Evolutionary conservation across 1,140 invertebrate species (phyloP).

Genomic region (Papilio xuthus): DNA sequence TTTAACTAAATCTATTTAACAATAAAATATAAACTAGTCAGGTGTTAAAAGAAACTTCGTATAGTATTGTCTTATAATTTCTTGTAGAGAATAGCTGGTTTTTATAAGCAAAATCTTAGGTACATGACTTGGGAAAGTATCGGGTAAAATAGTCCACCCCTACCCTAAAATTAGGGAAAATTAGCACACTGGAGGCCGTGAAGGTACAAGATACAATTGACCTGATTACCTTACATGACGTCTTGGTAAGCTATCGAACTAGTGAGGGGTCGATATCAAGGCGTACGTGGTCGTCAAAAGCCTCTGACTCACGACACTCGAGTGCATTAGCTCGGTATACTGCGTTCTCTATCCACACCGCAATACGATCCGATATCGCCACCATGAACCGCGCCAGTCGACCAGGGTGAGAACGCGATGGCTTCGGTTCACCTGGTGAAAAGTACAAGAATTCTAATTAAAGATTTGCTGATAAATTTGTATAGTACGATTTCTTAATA

Average conservation of each 20-base stretch:
- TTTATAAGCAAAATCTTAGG: neutral
- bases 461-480: neutral
- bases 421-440: conserved; percentile 72
- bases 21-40: conserved; percentile 1
- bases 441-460: conserved; percentile 19
- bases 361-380: conserved; percentile 76
- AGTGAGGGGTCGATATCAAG: conserved; percentile 66
- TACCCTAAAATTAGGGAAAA: too few species aligned
- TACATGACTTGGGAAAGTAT: neutral
- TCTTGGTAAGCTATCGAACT: conserved; percentile 42
- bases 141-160: neutral
- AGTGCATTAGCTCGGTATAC: conserved; percentile 72
- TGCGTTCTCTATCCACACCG: conserved; percentile 76
- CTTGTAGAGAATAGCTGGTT: neutral
- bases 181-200: too few species aligned
- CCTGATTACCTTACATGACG: neutral
- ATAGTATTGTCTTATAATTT: neutral
- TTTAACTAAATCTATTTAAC: conserved; percentile 26
- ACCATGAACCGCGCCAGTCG: conserved; percentile 77
- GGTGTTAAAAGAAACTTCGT: neutral
- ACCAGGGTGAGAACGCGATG: conserved; percentile 67
- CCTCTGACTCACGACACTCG: conserved; percentile 52
- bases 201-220: neutral
- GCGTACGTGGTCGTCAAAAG: conserved; percentile 63
- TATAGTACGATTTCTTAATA: too few species aligned